A percentile compares a stretch with the other conserved stretches of the same genome.
Conservation (phyloP, 2,113 vertebrate genomes). For the Emberiza fucata region DNA sequence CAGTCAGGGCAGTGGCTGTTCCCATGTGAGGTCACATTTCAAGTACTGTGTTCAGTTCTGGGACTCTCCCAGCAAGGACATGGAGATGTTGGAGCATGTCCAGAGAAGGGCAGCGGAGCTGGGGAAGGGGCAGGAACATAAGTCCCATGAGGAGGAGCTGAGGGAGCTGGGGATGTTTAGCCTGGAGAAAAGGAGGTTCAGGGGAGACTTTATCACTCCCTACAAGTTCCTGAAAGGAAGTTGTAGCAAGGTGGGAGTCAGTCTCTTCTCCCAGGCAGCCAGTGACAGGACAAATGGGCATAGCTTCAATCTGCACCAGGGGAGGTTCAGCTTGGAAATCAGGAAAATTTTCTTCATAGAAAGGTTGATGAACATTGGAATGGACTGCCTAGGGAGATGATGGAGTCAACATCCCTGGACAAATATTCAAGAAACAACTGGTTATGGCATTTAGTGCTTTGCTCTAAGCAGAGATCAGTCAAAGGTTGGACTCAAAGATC, state of each 20-base stretch:
- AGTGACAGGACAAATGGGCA: neutral
- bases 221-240: neutral
- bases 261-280: neutral
- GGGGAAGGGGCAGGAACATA: neutral
- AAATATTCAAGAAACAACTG: neutral
- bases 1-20: neutral
- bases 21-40: neutral
- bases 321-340: neutral
- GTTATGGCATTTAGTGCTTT: neutral
- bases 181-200: neutral
- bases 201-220: neutral
- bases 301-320: neutral
- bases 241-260: no score
- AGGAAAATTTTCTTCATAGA: neutral
- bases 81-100: rapidly evolving
- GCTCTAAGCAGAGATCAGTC: neutral
- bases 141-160: rapidly evolving
- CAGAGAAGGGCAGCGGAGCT: neutral
- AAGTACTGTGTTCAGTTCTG: neutral
- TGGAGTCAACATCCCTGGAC: neutral
- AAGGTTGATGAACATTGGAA: neutral
- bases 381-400: neutral
- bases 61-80: neutral
- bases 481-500: neutral
- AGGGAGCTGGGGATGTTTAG: neutral